phyloP scores from a whole-genome alignment of 2,797 vertebrate genomes.

The Pelochelys cantorii region DNA sequence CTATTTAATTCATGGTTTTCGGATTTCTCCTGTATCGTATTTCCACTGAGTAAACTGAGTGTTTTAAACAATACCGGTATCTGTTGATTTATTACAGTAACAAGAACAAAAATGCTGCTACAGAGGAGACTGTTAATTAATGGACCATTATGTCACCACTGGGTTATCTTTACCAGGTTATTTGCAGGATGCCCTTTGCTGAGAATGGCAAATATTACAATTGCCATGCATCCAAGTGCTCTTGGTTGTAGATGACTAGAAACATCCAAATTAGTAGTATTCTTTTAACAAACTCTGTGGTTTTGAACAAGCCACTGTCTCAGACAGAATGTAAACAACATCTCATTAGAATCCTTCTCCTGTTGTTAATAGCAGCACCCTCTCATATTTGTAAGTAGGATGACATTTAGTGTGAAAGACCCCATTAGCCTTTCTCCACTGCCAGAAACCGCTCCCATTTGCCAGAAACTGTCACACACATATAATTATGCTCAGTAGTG shows the following conservation, averaged over 20 bases:
- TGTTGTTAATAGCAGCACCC: neutral
- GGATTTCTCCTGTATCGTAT: neutral
- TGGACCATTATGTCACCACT: neutral
- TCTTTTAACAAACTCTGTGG: neutral
- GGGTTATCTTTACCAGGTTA: neutral
- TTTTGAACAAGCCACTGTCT: neutral
- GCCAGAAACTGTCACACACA: no score
- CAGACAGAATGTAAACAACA: neutral
- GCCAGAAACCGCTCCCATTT: neutral
- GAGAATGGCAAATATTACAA: neutral
- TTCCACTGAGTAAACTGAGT: conserved; percentile 24
- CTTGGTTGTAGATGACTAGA: neutral
- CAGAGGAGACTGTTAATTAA: neutral
- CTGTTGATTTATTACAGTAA: conserved; percentile 19
- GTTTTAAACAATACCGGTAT: neutral
- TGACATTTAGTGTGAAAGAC: neutral
- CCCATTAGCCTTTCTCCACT: neutral
- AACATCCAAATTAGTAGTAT: neutral
- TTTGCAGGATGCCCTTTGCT: neutral
- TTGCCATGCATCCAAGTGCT: neutral
- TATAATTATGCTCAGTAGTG: no score
- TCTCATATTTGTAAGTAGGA: neutral
- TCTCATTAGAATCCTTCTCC: conserved; percentile 5
- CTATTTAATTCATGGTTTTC: neutral
- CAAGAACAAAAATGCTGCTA: neutral